Percentiles rank a stretch among this genome's conserved stretches.
Evolutionary conservation across 2,113 vertebrate genomes (phyloP).

Genomic region (Petaurus breviceps): DNA sequence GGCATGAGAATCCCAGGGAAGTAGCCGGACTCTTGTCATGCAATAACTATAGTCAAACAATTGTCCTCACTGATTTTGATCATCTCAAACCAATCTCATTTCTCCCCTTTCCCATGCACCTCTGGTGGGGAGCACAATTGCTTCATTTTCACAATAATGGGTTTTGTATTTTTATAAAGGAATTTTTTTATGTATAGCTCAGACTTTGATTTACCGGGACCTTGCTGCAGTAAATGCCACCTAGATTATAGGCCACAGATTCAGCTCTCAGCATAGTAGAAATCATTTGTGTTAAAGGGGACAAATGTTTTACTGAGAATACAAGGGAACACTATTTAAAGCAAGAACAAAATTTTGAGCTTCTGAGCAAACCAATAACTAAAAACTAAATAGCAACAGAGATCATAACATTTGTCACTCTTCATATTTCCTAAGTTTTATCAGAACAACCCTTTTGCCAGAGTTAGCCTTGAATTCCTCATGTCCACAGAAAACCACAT

Average conservation of each 20-base stretch:
- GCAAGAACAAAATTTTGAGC: constrained; percentile 65
- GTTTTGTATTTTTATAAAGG: constrained; percentile 81
- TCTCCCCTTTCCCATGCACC: constrained; percentile 78
- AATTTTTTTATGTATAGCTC: constrained; percentile 81
- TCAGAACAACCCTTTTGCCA: constrained; percentile 10
- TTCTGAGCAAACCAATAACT: constrained; percentile 61
- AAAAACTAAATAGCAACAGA: constrained; percentile 37
- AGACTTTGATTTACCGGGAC: constrained; percentile 79
- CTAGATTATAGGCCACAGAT: constrained; percentile 70
- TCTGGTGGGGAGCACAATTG: constrained; percentile 71
- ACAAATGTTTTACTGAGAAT: constrained; percentile 79
- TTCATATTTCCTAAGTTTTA: constrained; percentile 58
- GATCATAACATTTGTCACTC: constrained; percentile 52
- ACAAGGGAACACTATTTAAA: constrained; percentile 82
- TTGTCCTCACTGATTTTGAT: constrained; percentile 55
- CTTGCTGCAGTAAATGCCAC: constrained; percentile 72
- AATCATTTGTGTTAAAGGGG: constrained; percentile 79
- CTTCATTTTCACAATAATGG: constrained; percentile 72
- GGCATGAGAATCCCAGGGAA: neutral
- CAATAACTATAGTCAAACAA: constrained; percentile 49
- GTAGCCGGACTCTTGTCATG: neutral
- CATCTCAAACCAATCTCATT: constrained; percentile 55
- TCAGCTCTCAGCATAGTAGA: constrained; percentile 77
- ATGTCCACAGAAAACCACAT: neutral
- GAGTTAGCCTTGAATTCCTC: constrained; percentile 41